Evolutionary conservation across 2,888 invertebrate species (phyloP).

Genomic region (Drosophila histrio): DNA sequence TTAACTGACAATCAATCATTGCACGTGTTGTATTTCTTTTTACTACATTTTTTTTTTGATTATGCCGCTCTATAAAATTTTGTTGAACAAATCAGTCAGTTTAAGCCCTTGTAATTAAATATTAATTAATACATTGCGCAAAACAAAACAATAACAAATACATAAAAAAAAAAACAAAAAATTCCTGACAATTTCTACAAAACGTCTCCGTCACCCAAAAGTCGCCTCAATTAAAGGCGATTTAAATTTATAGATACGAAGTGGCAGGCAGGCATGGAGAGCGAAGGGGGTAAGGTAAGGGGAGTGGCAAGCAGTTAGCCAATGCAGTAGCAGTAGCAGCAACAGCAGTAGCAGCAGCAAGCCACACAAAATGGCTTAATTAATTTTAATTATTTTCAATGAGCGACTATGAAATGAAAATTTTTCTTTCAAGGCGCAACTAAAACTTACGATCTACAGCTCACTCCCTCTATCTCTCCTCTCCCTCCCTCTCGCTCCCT

Average conservation of each 20-base stretch:
- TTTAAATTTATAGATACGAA: conserved; percentile 74
- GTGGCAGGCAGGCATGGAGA: neutral
- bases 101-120: conserved; percentile 56
- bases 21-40: conserved; percentile 49
- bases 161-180: conserved; percentile 18
- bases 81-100: conserved; percentile 47
- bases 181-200: conserved; percentile 39
- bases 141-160: conserved; percentile 16
- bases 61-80: conserved; percentile 39
- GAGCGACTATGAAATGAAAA: conserved; percentile 77
- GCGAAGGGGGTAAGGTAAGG: neutral
- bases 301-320: conserved; percentile 39
- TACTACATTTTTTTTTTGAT: conserved; percentile 41
- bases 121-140: conserved; percentile 55
- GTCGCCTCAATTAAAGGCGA: conserved; percentile 73
- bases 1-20: conserved; percentile 76
- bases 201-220: conserved; percentile 65
- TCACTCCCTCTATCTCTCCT: neutral
- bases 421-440: conserved; percentile 69
- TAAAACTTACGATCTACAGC: conserved; percentile 51
- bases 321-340: conserved; percentile 41
- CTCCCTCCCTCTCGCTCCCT: neutral
- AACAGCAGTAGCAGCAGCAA: conserved; percentile 32
- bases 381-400: conserved; percentile 79
- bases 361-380: conserved; percentile 70